Conservation (phyloP, 2,888 invertebrate species). For the Erebia ligea region DNA sequence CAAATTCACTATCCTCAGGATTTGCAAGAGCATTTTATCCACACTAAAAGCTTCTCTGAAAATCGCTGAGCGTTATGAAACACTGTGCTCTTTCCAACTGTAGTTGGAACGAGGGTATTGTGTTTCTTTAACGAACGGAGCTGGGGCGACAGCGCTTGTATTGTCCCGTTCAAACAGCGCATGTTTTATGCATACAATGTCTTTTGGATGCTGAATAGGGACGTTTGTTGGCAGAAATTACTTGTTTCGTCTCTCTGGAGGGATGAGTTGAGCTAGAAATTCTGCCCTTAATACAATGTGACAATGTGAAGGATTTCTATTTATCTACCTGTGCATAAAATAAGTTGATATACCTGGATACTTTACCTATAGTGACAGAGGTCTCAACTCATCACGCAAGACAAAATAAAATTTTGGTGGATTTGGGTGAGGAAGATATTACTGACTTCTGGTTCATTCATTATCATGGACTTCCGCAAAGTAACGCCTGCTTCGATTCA, state of each 20-base stretch:
- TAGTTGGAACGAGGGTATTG: slow-evolving; percentile 41
- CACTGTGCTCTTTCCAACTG: slow-evolving; percentile 36
- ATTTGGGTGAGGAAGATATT: no score
- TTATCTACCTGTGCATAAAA: neutral
- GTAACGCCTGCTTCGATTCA: no score
- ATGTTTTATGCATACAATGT: slow-evolving; percentile 71
- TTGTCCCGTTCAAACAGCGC: slow-evolving; percentile 66
- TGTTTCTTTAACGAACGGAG: slow-evolving; percentile 48
- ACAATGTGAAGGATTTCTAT: slow-evolving; percentile 13
- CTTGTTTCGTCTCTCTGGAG: slow-evolving; percentile 37
- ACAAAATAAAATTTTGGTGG: no score
- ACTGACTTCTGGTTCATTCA: no score
- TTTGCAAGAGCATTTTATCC: slow-evolving; percentile 8
- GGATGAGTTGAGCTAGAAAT: slow-evolving; percentile 33
- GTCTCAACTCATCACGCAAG: no score
- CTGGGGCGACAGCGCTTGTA: slow-evolving; percentile 62
- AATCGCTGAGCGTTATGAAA: slow-evolving; percentile 29
- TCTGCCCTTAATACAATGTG: slow-evolving; percentile 28
- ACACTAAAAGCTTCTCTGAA: slow-evolving; percentile 20
- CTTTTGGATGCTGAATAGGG: slow-evolving; percentile 49
- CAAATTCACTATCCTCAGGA: slow-evolving; percentile 1
- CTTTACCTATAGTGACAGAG: no score
- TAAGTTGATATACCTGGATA: no score
- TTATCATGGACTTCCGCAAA: no score
- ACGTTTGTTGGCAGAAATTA: slow-evolving; percentile 44